phyloP scores from a whole-genome alignment of 1,140 invertebrate species.

The Cyclina sinensis region DNA sequence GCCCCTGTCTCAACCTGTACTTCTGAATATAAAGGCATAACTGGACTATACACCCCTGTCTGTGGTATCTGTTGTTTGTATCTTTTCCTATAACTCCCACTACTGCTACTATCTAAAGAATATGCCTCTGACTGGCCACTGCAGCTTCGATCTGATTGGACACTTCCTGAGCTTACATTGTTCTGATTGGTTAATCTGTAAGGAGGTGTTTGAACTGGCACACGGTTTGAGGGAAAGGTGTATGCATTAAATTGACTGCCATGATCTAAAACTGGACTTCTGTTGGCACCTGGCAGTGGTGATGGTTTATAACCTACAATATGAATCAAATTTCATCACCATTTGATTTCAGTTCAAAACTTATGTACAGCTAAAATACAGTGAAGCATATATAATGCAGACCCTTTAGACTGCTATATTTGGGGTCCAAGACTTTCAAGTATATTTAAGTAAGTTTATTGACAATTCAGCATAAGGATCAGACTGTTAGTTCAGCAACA shows the following conservation, averaged over 20 bases:
- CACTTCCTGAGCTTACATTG: conserved; percentile 67
- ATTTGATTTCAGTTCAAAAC: no score
- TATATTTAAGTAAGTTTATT: no score
- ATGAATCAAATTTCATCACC: no score
- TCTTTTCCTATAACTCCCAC: conserved; percentile 71
- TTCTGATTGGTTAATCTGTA: conserved; percentile 61
- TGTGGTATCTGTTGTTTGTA: conserved; percentile 66
- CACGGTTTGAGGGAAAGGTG: conserved; percentile 69
- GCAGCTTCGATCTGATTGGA: conserved; percentile 63
- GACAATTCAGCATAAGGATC: no score
- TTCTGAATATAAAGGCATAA: conserved; percentile 49
- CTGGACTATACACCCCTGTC: conserved; percentile 45
- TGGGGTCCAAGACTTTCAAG: no score
- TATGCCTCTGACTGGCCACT: conserved; percentile 67
- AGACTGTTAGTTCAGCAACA: no score
- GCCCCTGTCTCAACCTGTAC: conserved; percentile 47
- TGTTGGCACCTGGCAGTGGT: conserved; percentile 70
- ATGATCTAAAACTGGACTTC: conserved; percentile 72
- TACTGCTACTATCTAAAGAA: conserved; percentile 71
- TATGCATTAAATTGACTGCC: conserved; percentile 67
- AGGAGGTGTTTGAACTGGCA: conserved; percentile 64
- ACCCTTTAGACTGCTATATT: no score
- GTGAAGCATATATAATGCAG: no score
- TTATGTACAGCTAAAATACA: no score
- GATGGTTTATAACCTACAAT: conserved; percentile 81